phyloP scores from a whole-genome alignment of 2,888 invertebrate genomes.

The Coelogynopora nodosa region DNA sequence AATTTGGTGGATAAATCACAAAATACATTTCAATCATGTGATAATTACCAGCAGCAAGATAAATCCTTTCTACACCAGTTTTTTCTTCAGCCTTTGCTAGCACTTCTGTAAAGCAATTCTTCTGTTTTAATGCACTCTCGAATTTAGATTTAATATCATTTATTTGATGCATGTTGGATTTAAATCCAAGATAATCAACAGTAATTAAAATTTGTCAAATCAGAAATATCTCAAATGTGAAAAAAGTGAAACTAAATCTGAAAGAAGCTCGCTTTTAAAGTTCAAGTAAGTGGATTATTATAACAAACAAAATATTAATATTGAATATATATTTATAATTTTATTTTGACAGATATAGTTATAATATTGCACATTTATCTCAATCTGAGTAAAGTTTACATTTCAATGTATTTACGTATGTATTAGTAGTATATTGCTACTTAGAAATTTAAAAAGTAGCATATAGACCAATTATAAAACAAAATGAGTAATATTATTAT shows the following conservation, averaged over 20 bases:
- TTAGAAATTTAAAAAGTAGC: no score
- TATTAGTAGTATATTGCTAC: no score
- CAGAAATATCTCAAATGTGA: neutral
- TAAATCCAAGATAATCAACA: no score
- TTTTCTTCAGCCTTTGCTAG: neutral
- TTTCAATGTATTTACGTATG: no score
- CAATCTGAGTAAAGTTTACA: no score
- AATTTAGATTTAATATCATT: neutral
- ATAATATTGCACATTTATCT: no score
- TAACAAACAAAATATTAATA: neutral
- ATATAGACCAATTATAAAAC: no score
- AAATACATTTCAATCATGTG: no score
- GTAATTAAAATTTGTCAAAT: neutral
- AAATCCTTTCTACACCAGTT: conserved; percentile 21
- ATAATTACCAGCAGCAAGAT: conserved; percentile 7
- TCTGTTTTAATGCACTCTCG: neutral
- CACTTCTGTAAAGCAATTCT: neutral
- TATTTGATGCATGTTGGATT: neutral
- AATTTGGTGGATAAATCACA: no score
- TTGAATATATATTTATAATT: neutral
- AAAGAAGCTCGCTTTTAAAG: neutral
- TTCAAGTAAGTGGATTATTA: neutral
- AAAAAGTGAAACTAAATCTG: neutral
- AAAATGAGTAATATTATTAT: no score
- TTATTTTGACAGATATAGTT: no score